These are phyloP conservation scores for Meloidogyne chitwoodi DNA, from an alignment of 1,140 invertebrate genomes.

Conservation along the genomic window DNA sequence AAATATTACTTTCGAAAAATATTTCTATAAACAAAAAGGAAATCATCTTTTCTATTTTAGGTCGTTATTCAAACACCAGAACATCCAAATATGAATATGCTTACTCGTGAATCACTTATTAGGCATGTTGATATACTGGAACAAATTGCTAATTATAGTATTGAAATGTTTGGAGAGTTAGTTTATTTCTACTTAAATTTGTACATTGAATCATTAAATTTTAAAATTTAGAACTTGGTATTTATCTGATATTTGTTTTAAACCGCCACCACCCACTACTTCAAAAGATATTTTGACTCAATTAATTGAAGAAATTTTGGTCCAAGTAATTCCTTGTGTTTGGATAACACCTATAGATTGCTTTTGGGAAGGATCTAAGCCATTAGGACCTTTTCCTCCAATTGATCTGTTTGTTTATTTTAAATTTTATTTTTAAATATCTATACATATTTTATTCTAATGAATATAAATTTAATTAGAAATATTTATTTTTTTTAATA, in stretches of 20 bases:
- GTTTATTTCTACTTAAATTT: conserved; percentile 20
- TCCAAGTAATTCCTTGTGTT: conserved; percentile 78
- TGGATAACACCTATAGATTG: conserved; percentile 96
- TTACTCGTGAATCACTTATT: conserved; percentile 45
- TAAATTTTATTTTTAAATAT: background rate
- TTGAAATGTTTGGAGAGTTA: conserved; percentile 59
- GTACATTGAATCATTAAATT: too few species aligned
- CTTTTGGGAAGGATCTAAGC: conserved; percentile 97
- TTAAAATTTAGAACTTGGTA: conserved; percentile 51
- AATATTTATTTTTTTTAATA: background rate
- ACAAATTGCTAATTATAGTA: conserved; percentile 54
- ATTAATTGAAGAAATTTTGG: conserved; percentile 39
- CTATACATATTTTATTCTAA: too few species aligned
- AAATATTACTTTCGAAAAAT: too few species aligned
- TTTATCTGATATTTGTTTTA: conserved; percentile 58
- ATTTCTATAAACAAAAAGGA: too few species aligned
- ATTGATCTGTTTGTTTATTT: conserved; percentile 11
- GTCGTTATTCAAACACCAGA: conserved; percentile 59
- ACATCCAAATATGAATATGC: conserved; percentile 42
- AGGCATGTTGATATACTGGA: conserved; percentile 55
- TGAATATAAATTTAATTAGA: background rate
- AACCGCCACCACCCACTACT: conserved; percentile 50
- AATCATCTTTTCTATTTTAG: conserved; percentile 15
- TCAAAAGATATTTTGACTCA: conserved; percentile 36
- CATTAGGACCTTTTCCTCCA: conserved; percentile 62